Evolutionary conservation across 2,113 vertebrate genomes (phyloP).

Genomic region (Amblyornis subalaris): DNA sequence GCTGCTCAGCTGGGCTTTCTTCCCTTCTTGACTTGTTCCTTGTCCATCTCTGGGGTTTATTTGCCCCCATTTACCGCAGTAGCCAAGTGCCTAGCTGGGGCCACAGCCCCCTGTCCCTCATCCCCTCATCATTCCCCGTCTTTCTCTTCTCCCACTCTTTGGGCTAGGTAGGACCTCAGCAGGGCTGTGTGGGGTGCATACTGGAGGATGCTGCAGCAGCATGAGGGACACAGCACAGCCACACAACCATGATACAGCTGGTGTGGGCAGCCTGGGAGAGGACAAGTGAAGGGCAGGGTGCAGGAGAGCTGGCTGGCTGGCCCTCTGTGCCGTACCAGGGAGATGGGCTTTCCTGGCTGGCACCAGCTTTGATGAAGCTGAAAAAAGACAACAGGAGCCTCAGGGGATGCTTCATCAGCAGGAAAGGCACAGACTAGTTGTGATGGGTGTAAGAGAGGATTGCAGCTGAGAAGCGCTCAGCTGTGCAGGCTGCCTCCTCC

Average conservation of each 20-base stretch:
- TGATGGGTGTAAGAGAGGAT: neutral
- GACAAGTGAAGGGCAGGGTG: fast-evolving
- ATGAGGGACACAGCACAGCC: neutral
- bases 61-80: neutral
- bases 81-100: neutral
- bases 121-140: neutral
- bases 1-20: neutral
- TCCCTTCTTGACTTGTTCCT: neutral
- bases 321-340: neutral
- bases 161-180: neutral
- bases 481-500: neutral
- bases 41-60: neutral
- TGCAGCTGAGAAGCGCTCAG: neutral
- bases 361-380: constrained; percentile 52
- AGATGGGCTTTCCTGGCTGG: constrained; percentile 9
- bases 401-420: neutral
- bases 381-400: constrained; percentile 16
- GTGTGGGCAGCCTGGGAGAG: neutral
- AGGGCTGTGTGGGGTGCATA: neutral
- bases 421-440: neutral
- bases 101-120: neutral
- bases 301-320: neutral
- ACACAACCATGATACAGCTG: neutral
- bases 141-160: neutral
- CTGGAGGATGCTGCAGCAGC: neutral